These are phyloP conservation scores for Paralvinella palmiformis DNA, from an alignment of 1,140 invertebrate species.

Conservation along the genomic window DNA sequence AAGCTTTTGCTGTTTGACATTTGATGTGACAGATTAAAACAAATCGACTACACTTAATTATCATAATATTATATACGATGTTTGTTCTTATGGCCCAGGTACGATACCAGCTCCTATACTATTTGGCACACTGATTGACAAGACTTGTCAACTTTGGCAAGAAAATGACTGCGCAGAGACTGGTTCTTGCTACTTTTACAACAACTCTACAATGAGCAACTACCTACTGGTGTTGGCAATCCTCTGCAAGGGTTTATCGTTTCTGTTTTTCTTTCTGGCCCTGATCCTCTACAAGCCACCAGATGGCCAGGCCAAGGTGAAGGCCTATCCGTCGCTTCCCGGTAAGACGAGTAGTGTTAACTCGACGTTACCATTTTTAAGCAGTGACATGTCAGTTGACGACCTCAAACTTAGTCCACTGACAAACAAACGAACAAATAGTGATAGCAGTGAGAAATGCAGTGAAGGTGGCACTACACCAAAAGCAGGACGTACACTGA, in stretches of 20 bases:
- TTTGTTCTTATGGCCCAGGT: slow-evolving; percentile 24
- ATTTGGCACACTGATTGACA: slow-evolving; percentile 48
- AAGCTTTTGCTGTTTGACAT: background rate
- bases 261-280: slow-evolving; percentile 36
- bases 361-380: too few species aligned
- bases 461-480: too few species aligned
- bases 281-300: slow-evolving; percentile 33
- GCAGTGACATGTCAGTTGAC: too few species aligned
- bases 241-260: slow-evolving; percentile 30
- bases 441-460: too few species aligned
- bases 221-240: slow-evolving; percentile 33
- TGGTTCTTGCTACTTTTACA: slow-evolving; percentile 42
- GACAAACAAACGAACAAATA: too few species aligned
- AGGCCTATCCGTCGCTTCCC: too few species aligned
- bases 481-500: too few species aligned
- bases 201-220: slow-evolving; percentile 42
- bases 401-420: too few species aligned
- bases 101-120: slow-evolving; percentile 50
- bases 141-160: slow-evolving; percentile 47
- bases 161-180: slow-evolving; percentile 25
- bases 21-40: background rate
- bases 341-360: too few species aligned
- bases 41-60: background rate
- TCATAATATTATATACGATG: background rate
- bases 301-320: too few species aligned